These are phyloP conservation scores for Syngnathoides biaculeatus DNA, from an alignment of 2,113 vertebrate genomes.

Conservation along the genomic window DNA sequence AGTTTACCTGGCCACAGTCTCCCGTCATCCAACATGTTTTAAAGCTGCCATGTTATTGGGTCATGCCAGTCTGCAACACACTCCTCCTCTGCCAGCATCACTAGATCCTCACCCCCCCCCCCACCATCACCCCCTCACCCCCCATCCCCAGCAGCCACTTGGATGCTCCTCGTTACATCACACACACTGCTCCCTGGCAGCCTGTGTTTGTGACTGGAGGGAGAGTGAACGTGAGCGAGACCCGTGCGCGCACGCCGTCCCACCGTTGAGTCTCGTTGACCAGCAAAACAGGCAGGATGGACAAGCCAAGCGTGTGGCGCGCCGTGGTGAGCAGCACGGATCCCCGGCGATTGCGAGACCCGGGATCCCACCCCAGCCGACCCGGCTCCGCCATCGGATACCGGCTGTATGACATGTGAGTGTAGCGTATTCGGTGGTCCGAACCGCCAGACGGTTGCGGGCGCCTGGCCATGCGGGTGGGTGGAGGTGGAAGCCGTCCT, in stretches of 20 bases:
- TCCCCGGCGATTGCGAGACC: slow-evolving; percentile 55
- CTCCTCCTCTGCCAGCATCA: slow-evolving; percentile 1
- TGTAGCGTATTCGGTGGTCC: slow-evolving; percentile 38
- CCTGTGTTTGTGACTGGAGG: slow-evolving; percentile 63
- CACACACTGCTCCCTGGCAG: slow-evolving; percentile 52
- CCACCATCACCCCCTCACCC: background rate
- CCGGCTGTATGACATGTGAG: slow-evolving; percentile 77
- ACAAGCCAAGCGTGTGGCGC: slow-evolving; percentile 72
- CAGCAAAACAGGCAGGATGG: slow-evolving; percentile 66
- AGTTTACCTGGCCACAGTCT: background rate
- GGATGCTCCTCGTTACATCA: slow-evolving; percentile 73
- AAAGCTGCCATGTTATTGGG: slow-evolving; percentile 14
- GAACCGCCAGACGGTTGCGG: background rate
- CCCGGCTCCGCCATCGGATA: slow-evolving; percentile 70
- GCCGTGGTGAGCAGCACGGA: slow-evolving; percentile 70
- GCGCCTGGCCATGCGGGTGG: slow-evolving; percentile 19
- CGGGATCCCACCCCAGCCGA: slow-evolving; percentile 51
- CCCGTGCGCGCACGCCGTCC: slow-evolving; percentile 47
- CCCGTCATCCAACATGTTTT: slow-evolving; percentile 4
- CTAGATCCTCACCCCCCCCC: slow-evolving; percentile 20
- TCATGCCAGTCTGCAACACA: slow-evolving; percentile 17
- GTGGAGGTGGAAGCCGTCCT: slow-evolving; percentile 24
- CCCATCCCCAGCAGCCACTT: slow-evolving; percentile 46
- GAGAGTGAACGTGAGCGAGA: slow-evolving; percentile 50
- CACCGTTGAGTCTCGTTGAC: slow-evolving; percentile 44